These are phyloP conservation scores for Microplitis manilae DNA, from an alignment of 2,888 invertebrate species.

Conservation along the genomic window DNA sequence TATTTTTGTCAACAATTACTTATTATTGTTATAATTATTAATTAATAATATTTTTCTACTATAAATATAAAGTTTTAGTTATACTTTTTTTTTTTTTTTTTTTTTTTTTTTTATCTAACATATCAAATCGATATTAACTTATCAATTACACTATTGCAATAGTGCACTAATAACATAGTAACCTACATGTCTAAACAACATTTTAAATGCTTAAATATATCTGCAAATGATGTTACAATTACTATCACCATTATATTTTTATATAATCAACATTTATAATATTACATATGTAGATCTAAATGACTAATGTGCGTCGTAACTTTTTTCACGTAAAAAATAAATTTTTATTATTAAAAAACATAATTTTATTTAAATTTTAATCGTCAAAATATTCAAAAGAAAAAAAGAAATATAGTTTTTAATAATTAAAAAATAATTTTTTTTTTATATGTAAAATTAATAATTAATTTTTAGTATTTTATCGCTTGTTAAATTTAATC, in stretches of 20 bases:
- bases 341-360: neutral
- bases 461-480: neutral
- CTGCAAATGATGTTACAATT: slow-evolving; percentile 36
- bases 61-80: slow-evolving; percentile 21
- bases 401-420: neutral
- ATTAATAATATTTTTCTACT: slow-evolving; percentile 37
- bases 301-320: slow-evolving; percentile 4
- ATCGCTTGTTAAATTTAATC: neutral
- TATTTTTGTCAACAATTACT: slow-evolving; percentile 40
- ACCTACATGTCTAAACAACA: slow-evolving; percentile 26
- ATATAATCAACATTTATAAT: slow-evolving; percentile 15
- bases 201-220: slow-evolving; percentile 26
- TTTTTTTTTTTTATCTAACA: neutral
- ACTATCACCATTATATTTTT: slow-evolving; percentile 37
- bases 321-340: neutral
- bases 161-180: slow-evolving; percentile 13
- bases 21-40: slow-evolving; percentile 46
- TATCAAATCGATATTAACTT: slow-evolving; percentile 3
- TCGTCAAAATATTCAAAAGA: neutral
- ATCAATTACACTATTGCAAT: slow-evolving; percentile 17
- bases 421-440: neutral
- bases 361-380: neutral
- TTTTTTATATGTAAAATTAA: neutral
- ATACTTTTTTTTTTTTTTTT: neutral
- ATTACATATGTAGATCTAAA: slow-evolving; percentile 12